These are phyloP conservation scores for Zoanthus sociatus DNA, from an alignment of 92 coral and sea anemone species.

Conservation along the genomic window DNA sequence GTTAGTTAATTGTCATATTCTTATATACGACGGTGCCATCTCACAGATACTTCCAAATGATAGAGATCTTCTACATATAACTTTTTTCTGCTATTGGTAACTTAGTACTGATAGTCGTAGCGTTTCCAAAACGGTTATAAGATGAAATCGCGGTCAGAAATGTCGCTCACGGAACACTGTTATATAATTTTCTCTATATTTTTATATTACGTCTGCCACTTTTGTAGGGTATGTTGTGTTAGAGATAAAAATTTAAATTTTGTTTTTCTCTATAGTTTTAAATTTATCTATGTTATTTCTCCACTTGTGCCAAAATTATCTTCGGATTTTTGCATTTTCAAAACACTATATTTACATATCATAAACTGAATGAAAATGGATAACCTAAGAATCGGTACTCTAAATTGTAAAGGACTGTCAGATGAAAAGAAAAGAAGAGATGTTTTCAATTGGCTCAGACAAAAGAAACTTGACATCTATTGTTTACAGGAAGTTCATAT, in stretches of 20 bases:
- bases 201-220: neutral
- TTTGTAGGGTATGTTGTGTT: neutral
- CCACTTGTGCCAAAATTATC: neutral
- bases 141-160: neutral
- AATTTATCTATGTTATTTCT: neutral
- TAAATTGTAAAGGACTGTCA: constrained; percentile 7
- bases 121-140: neutral
- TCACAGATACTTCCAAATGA: neutral
- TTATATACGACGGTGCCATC: neutral
- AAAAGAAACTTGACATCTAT: neutral
- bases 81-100: neutral
- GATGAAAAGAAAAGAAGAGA: constrained; percentile 11
- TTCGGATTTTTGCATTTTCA: neutral
- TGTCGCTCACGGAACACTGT: neutral
- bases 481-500: neutral
- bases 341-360: neutral
- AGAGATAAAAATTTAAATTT: neutral
- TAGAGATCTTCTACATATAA: neutral
- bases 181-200: neutral
- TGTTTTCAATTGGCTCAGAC: constrained; percentile 1
- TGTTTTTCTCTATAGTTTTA: neutral
- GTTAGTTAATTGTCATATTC: neutral
- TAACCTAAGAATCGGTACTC: neutral
- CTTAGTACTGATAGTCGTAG: neutral
- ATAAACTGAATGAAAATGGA: neutral